These are phyloP conservation scores for Notechis scutatus DNA, from an alignment of 2,113 vertebrate genomes.

Conservation along the genomic window DNA sequence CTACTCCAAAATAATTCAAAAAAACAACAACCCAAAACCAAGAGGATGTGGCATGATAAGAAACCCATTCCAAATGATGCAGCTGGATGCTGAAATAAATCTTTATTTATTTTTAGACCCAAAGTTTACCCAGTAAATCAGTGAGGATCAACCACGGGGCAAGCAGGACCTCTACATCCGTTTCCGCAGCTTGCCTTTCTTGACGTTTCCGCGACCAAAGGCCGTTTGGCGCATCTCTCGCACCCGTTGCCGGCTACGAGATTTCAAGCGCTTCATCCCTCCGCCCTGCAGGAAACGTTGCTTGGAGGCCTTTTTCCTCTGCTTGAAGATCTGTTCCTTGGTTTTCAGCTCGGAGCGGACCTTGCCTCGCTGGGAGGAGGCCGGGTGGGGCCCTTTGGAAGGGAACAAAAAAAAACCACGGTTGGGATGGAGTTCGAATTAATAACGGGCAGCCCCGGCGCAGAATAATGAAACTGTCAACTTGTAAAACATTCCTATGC, in stretches of 20 bases:
- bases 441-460: no score
- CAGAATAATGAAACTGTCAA: no score
- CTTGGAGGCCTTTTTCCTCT: constrained; percentile 79
- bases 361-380: constrained; percentile 33
- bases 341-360: constrained; percentile 82
- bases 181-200: constrained; percentile 91
- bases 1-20: neutral
- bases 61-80: neutral
- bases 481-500: no score
- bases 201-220: constrained; percentile 75
- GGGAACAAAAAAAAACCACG: fast-evolving
- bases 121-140: fast-evolving
- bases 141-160: fast-evolving
- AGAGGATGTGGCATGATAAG: neutral
- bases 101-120: neutral
- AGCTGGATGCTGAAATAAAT: fast-evolving
- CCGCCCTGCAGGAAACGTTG: constrained; percentile 87
- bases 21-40: neutral
- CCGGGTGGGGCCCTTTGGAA: constrained; percentile 33
- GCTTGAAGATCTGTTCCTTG: constrained; percentile 87
- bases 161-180: constrained; percentile 66
- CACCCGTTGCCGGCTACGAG: constrained; percentile 68
- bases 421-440: neutral
- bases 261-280: constrained; percentile 77
- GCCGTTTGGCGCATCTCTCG: constrained; percentile 81